These are phyloP conservation scores for Grus americana DNA, from an alignment of 2,113 vertebrate species.

Conservation along the genomic window DNA sequence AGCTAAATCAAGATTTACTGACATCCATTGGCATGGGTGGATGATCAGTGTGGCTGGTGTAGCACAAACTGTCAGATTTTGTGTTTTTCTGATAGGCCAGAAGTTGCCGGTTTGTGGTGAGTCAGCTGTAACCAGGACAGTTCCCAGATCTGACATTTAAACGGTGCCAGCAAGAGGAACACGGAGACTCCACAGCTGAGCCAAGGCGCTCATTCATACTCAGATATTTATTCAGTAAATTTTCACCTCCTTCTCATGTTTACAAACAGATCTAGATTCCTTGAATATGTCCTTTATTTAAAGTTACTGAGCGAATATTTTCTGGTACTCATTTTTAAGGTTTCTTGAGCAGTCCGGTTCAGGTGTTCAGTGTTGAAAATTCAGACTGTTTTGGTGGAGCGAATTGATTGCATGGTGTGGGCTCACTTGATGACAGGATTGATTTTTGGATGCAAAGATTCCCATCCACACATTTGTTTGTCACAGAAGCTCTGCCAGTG, in stretches of 20 bases:
- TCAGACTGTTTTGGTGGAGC: neutral
- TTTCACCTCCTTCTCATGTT: neutral
- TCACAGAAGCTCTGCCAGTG: neutral
- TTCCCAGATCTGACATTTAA: slow-evolving; percentile 59
- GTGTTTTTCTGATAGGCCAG: slow-evolving; percentile 37
- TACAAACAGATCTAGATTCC: slow-evolving; percentile 26
- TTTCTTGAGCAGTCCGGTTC: neutral
- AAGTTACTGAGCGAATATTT: neutral
- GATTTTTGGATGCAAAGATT: neutral
- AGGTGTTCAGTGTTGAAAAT: neutral
- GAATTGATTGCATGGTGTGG: neutral
- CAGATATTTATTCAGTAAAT: slow-evolving; percentile 4
- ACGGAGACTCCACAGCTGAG: neutral
- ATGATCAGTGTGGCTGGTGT: neutral
- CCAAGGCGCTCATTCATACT: neutral
- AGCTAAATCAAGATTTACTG: neutral
- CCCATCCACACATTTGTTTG: neutral
- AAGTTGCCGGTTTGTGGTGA: slow-evolving; percentile 31
- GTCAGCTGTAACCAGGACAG: neutral
- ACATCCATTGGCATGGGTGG: neutral
- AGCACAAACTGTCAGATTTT: neutral
- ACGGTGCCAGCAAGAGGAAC: neutral
- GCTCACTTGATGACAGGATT: neutral
- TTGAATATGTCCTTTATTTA: neutral
- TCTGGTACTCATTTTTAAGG: neutral